These are phyloP conservation scores for Manis javanica DNA, from an alignment of 2,797 vertebrate species.

Conservation along the genomic window DNA sequence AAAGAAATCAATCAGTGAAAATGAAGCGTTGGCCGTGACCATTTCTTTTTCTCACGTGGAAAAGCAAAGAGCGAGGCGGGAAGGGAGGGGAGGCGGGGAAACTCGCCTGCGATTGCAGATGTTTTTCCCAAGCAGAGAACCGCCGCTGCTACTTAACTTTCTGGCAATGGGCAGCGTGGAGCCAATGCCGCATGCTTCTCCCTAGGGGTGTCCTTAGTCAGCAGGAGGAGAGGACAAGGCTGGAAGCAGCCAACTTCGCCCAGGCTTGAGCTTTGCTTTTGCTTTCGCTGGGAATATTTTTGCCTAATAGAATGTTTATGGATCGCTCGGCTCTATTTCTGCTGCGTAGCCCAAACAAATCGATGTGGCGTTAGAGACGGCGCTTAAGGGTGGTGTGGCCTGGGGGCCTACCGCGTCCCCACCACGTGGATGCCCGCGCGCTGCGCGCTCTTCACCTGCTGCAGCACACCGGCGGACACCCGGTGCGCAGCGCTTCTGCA, in stretches of 20 bases:
- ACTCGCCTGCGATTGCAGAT: slow-evolving; percentile 38
- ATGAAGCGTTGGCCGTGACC: slow-evolving; percentile 63
- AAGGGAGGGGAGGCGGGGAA: background rate
- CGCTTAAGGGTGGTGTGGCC: background rate
- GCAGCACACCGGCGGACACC: background rate
- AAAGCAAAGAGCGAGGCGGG: slow-evolving; percentile 32
- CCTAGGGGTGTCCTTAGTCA: background rate
- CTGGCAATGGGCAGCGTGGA: background rate
- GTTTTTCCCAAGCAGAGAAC: background rate
- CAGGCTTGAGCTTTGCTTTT: slow-evolving; percentile 39
- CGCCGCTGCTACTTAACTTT: slow-evolving; percentile 66
- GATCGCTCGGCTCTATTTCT: slow-evolving; percentile 74
- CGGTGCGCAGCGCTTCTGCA: background rate
- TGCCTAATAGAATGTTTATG: slow-evolving; percentile 81
- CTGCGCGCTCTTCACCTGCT: slow-evolving; percentile 73
- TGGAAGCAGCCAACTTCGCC: slow-evolving; percentile 20
- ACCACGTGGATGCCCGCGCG: slow-evolving; percentile 55
- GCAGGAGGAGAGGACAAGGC: background rate
- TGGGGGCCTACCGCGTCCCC: background rate
- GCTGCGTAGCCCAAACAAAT: slow-evolving; percentile 80
- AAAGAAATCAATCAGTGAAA: slow-evolving; percentile 79
- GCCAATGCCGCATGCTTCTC: slow-evolving; percentile 65
- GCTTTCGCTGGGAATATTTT: slow-evolving; percentile 76
- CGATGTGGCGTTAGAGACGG: slow-evolving; percentile 67
- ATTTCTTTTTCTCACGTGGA: slow-evolving; percentile 44